Evolutionary conservation across 2,113 vertebrate species (phyloP), one percentile per base, ranked within the genome.

Genomic region (Mustelus asterias): DNA sequence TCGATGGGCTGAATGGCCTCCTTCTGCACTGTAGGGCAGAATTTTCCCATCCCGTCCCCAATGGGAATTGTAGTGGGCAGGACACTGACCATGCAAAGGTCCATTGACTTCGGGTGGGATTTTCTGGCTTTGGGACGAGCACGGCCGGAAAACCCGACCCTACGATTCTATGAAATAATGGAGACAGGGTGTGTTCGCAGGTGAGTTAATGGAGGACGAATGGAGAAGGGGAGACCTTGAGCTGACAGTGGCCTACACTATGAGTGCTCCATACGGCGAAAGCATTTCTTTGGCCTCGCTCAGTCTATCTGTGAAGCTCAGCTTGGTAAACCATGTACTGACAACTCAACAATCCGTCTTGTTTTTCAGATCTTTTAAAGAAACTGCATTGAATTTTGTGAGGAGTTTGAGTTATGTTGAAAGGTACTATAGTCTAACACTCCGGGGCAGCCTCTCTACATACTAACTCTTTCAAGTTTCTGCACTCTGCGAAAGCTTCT

Each of bases 311-410:
- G 37, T 6, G 20, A 20, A 22, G 60, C 58, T 93, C 89, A 37
- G n/a, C 60, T 93, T 22, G 89, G 33, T 22, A 60, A 93, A 93
- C 89, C 60, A 37, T 65, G 60, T 93, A n/a, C 89, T 93, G 60
- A 93, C 89, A 65, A 65, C 65, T 63, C 93, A 94, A 94, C 37
- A 48, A 41, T n/a, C 63, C 93, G 3, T 95, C 93, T 95, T 95
- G 67, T 95, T 95, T 95, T 95, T 72, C 93, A 95, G 93, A 72
- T 95, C 93, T 70, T 95, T 95, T 95, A 95, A 95, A 95, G 93
- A 95, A 95, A 72, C 93, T 95, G 93, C 93, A 95, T 95, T 67
- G 93, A 95, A 95, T 95, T 95, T 95, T 95, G 93, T 95, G 93
- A 69, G 93, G 93, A 95, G 93, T 95, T 95, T 95, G 93, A 95